A percentile compares a stretch with the other conserved stretches of the same genome.
Evolutionary conservation across 1,140 invertebrate genomes (phyloP).

Genomic region (Lasioglossum albipes): DNA sequence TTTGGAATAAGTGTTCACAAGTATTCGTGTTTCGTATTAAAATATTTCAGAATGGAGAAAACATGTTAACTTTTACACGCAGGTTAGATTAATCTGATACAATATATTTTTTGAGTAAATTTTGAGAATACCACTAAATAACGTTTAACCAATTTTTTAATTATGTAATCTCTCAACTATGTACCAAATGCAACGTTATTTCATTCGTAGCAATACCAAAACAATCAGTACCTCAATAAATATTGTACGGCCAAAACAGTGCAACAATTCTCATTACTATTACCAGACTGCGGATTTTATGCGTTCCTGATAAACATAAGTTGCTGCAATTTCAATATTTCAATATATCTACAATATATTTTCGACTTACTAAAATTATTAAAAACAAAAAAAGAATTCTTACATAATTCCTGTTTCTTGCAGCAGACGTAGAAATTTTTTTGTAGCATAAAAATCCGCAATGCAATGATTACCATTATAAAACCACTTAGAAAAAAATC

Average conservation of each 20-base stretch:
- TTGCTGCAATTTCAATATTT: too few relatives aligned
- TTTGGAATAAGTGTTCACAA: neutral
- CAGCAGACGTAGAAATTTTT: too few relatives aligned
- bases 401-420: too few relatives aligned
- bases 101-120: neutral
- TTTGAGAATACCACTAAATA: neutral
- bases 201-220: conserved; percentile 1
- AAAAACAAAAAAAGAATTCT: too few relatives aligned
- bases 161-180: neutral
- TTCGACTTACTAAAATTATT: too few relatives aligned
- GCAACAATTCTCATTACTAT: neutral
- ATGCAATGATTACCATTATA: too few relatives aligned
- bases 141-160: neutral
- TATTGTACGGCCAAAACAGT: too few relatives aligned
- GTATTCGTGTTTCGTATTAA: neutral
- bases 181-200: neutral
- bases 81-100: conserved; percentile 21
- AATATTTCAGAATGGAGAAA: conserved; percentile 4
- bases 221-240: neutral
- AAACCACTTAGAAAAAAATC: too few relatives aligned
- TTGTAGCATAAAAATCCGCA: too few relatives aligned
- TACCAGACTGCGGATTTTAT: too few relatives aligned
- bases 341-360: too few relatives aligned
- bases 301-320: too few relatives aligned
- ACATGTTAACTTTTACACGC: neutral